These are phyloP conservation scores for Myoxocephalus aenaeus DNA, from an alignment of 2,797 vertebrate species.

Conservation along the genomic window DNA sequence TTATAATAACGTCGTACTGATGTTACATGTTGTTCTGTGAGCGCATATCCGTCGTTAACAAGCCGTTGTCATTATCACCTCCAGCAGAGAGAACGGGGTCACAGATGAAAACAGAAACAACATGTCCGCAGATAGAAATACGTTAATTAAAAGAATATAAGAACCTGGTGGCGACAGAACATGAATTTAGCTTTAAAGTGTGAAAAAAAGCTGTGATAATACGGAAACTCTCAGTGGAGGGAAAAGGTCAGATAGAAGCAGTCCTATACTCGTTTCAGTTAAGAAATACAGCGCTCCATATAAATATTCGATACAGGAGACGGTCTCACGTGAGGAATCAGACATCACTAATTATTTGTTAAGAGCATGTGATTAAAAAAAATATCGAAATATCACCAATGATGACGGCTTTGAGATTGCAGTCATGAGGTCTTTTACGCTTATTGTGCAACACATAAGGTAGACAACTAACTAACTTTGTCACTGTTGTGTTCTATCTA, in stretches of 20 bases:
- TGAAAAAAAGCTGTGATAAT: background rate
- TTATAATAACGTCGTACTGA: background rate
- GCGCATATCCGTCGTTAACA: background rate
- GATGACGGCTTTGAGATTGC: background rate
- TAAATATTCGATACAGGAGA: slow-evolving; percentile 5
- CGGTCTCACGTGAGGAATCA: background rate
- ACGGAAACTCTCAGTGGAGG: background rate
- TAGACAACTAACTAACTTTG: background rate
- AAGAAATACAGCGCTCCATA: background rate
- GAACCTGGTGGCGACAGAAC: background rate
- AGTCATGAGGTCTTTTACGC: background rate
- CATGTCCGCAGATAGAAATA: background rate
- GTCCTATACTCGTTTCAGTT: background rate
- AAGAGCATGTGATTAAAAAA: background rate
- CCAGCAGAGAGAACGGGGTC: slow-evolving; percentile 1
- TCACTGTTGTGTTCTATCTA: background rate
- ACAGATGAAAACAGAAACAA: background rate
- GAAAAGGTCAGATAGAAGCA: background rate
- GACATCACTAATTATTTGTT: background rate
- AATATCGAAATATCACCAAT: slow-evolving; percentile 1
- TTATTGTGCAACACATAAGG: background rate
- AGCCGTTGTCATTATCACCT: slow-evolving; percentile 3
- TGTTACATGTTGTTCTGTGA: slow-evolving; percentile 11
- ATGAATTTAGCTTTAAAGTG: background rate
- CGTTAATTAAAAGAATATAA: background rate